These are phyloP conservation scores for Tetramorium bicarinatum DNA, from an alignment of 2,888 invertebrate species.

Conservation along the genomic window DNA sequence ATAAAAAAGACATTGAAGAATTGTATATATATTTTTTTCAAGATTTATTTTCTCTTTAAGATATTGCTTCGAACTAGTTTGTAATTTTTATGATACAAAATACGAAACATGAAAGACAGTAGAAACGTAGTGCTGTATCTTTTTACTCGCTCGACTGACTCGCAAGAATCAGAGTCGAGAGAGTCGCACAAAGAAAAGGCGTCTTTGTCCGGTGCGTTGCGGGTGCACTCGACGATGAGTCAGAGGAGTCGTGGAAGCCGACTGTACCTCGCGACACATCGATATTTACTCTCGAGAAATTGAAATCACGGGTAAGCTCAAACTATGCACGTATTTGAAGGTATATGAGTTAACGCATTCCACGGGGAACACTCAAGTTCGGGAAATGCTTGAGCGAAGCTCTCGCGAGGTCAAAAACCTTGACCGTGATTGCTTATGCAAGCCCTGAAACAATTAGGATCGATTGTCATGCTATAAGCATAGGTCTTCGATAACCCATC, in stretches of 20 bases:
- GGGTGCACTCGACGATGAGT: constrained; percentile 23
- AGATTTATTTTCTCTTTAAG: not conserved
- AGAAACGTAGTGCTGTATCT: not conserved
- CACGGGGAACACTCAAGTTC: not conserved
- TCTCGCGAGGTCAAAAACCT: constrained; percentile 37
- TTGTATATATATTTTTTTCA: not conserved
- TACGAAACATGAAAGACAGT: not conserved
- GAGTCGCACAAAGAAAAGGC: constrained; percentile 31
- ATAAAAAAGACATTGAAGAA: not conserved
- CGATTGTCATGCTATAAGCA: constrained; percentile 14
- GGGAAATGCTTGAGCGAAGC: constrained; percentile 15
- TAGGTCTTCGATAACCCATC: not conserved
- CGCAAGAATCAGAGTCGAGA: not conserved
- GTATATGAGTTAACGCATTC: not conserved
- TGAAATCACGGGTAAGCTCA: not conserved
- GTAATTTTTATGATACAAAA: not conserved
- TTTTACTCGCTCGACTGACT: constrained; percentile 35
- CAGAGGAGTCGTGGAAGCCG: constrained; percentile 16
- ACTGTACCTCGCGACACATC: not conserved
- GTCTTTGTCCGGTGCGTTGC: constrained; percentile 17
- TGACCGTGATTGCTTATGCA: constrained; percentile 9
- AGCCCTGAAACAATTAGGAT: constrained; percentile 35
- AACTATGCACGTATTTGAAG: not conserved
- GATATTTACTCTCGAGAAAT: constrained; percentile 1
- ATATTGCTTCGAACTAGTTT: not conserved